Conservation (phyloP, 2,797 vertebrate genomes). For the Eulemur mongoz region DNA sequence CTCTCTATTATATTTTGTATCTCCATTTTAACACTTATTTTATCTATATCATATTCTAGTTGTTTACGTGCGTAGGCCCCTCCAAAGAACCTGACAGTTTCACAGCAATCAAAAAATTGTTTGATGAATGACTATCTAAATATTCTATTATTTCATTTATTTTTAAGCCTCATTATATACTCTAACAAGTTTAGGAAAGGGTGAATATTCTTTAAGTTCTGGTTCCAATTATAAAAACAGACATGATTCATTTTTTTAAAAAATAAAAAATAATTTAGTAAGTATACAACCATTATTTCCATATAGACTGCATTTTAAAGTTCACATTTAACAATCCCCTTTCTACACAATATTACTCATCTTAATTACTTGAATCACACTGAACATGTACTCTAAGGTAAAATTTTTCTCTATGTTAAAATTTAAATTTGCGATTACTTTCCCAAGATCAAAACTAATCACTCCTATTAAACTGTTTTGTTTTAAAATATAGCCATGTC, state of each 20-base stretch:
- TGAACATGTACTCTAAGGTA: neutral
- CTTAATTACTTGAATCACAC: neutral
- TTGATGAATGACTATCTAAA: neutral
- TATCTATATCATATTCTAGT: neutral
- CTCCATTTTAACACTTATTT: neutral
- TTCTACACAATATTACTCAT: neutral
- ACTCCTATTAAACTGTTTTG: neutral
- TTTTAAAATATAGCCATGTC: neutral
- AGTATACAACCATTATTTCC: neutral
- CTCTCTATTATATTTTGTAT: neutral
- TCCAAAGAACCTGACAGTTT: neutral
- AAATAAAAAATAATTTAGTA: neutral
- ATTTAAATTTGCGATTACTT: neutral
- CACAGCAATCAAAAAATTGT: neutral
- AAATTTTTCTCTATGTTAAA: neutral
- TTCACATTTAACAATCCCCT: neutral
- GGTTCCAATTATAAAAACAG: neutral
- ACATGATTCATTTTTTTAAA: neutral
- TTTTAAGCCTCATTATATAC: neutral
- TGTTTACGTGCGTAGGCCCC: neutral
- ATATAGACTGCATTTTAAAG: neutral
- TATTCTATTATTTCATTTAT: neutral
- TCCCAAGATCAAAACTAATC: neutral
- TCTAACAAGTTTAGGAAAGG: neutral
- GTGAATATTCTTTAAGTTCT: neutral